These are phyloP conservation scores for Embiotoca jacksoni DNA, from an alignment of 2,113 vertebrate genomes.

Conservation along the genomic window DNA sequence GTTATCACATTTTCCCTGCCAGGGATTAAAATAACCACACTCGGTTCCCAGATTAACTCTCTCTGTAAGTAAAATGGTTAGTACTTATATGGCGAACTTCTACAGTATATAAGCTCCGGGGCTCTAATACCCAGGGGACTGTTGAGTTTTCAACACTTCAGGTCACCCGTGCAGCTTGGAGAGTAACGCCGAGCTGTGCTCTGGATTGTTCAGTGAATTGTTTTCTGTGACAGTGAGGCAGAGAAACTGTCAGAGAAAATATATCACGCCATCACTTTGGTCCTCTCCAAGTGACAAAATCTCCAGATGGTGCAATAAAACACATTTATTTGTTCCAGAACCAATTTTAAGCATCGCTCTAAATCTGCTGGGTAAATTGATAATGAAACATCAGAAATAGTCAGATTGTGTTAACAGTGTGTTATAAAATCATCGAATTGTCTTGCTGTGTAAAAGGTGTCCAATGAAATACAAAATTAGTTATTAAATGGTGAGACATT, in stretches of 20 bases:
- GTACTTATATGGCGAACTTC: conserved; percentile 62
- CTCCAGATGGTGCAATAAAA: conserved; percentile 80
- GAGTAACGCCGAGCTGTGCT: conserved; percentile 27
- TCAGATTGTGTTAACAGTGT: neutral
- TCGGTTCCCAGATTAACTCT: conserved; percentile 69
- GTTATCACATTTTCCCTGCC: conserved; percentile 71
- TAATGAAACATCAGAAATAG: conserved; percentile 43
- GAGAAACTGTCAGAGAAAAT: conserved; percentile 52
- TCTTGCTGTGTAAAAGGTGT: conserved; percentile 4
- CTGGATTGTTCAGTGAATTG: conserved; percentile 43
- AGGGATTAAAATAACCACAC: conserved; percentile 74
- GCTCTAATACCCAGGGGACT: conserved; percentile 58
- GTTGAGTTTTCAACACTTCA: conserved; percentile 54
- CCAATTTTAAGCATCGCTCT: conserved; percentile 48
- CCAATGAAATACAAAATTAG: neutral
- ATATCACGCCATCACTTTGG: conserved; percentile 36
- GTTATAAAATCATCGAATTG: neutral
- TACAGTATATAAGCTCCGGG: conserved; percentile 57
- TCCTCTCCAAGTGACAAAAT: conserved; percentile 64
- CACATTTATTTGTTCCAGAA: conserved; percentile 57
- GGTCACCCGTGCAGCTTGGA: conserved; percentile 51
- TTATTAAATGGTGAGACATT: neutral
- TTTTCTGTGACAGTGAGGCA: conserved; percentile 57
- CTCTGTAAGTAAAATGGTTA: conserved; percentile 59
- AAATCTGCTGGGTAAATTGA: conserved; percentile 69